Evolutionary conservation across 2,113 vertebrate species (phyloP).

Genomic region (Chaenogobius annularis): DNA sequence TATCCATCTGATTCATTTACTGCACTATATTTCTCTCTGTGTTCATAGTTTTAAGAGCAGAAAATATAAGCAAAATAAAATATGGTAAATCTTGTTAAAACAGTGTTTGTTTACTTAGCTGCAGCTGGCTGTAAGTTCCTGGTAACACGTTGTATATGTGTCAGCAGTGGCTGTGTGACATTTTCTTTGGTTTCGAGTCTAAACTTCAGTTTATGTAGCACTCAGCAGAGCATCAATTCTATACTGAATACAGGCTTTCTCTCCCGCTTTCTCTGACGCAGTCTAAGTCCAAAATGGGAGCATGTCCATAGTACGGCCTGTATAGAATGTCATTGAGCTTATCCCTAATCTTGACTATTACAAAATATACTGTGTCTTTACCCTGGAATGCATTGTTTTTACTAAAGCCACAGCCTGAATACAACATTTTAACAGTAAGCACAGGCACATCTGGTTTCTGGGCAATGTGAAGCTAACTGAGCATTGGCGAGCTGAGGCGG

Average conservation of each 20-base stretch:
- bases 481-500: constrained; percentile 56
- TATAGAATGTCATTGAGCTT: constrained; percentile 63
- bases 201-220: constrained; percentile 57
- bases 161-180: constrained; percentile 53
- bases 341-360: constrained; percentile 57
- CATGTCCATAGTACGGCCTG: constrained; percentile 56
- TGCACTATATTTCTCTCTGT: neutral
- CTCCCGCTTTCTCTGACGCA: constrained; percentile 46
- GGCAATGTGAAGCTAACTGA: constrained; percentile 66
- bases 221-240: constrained; percentile 51
- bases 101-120: constrained; percentile 5
- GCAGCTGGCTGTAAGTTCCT: constrained; percentile 1
- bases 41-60: neutral
- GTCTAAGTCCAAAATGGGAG: constrained; percentile 59
- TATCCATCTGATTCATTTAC: neutral
- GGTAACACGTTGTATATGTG: constrained; percentile 21
- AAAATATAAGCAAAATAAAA: constrained; percentile 1
- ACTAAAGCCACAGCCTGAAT: constrained; percentile 59
- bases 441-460: constrained; percentile 75
- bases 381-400: constrained; percentile 70
- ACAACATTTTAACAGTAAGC: constrained; percentile 57
- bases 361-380: constrained; percentile 65
- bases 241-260: constrained; percentile 48
- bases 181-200: constrained; percentile 42
- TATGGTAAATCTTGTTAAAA: neutral